A percentile compares a stretch with the other conserved stretches of the same genome.
Evolutionary conservation across 2,888 invertebrate genomes (phyloP).

Genomic region (Temnothorax ravouxi): DNA sequence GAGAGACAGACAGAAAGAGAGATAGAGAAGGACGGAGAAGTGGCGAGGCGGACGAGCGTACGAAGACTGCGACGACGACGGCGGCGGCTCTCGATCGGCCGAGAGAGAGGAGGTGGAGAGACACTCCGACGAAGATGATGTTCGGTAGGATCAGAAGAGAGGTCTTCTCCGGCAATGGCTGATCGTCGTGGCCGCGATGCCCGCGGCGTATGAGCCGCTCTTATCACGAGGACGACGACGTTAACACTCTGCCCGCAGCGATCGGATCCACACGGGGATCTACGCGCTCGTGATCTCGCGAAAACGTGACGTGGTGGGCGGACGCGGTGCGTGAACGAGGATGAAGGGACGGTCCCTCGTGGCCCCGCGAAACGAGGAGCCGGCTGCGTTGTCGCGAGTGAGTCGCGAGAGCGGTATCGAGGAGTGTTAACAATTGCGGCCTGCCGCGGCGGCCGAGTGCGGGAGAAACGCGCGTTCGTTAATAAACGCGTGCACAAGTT

Average conservation of each 20-base stretch:
- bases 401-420: conserved; percentile 43
- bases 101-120: conserved; percentile 64
- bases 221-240: conserved; percentile 66
- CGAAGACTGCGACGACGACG: conserved; percentile 61
- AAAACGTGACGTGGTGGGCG: conserved; percentile 40
- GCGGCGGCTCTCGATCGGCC: conserved; percentile 42
- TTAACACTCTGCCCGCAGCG: conserved; percentile 22
- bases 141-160: conserved; percentile 75
- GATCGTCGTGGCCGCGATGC: conserved; percentile 72
- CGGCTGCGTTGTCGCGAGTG: conserved; percentile 48
- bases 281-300: conserved; percentile 51
- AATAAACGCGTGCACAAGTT: neutral
- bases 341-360: conserved; percentile 54
- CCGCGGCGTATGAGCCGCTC: conserved; percentile 67
- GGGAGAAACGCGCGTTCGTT: neutral
- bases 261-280: conserved; percentile 33
- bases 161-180: conserved; percentile 79
- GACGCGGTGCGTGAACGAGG: conserved; percentile 38
- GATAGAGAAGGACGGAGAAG: conserved; percentile 45
- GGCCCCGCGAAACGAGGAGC: conserved; percentile 36
- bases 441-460: neutral
- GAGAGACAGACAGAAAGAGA: conserved; percentile 34
- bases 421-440: conserved; percentile 20
- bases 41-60: conserved; percentile 60
- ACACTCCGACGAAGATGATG: conserved; percentile 75